Evolutionary conservation across 2,797 vertebrate species (phyloP).

Genomic region (Mastacembelus armatus): DNA sequence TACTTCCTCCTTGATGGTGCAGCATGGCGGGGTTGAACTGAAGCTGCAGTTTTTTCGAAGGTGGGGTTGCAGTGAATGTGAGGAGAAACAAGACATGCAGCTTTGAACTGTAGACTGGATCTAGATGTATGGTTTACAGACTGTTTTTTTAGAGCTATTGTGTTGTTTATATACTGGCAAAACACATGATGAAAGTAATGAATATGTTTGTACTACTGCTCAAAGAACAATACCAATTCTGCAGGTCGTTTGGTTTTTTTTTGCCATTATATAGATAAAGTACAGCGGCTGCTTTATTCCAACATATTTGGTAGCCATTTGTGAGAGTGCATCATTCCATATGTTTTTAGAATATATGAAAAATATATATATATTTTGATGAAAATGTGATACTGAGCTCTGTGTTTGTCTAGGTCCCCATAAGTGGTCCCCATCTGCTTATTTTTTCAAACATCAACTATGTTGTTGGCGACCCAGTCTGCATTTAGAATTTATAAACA

Average conservation of each 20-base stretch:
- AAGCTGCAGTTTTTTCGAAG: constrained; percentile 7
- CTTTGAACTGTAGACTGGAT: constrained; percentile 13
- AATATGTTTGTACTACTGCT: constrained; percentile 42
- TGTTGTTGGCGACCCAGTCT: too few relatives aligned
- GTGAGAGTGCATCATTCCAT: not conserved
- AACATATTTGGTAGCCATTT: not conserved
- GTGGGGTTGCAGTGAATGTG: constrained; percentile 15
- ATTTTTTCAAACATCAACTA: too few relatives aligned
- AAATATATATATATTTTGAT: constrained; percentile 1
- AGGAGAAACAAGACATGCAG: not conserved
- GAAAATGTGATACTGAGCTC: constrained; percentile 3
- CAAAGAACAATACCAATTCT: constrained; percentile 20
- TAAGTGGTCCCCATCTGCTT: too few relatives aligned
- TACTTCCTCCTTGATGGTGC: constrained; percentile 18
- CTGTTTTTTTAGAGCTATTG: constrained; percentile 43
- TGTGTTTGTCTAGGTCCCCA: too few relatives aligned
- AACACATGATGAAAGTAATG: constrained; percentile 29
- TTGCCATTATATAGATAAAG: constrained; percentile 4
- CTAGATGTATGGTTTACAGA: constrained; percentile 27
- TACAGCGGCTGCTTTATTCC: not conserved
- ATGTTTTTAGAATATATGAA: not conserved
- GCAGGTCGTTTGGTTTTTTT: constrained; percentile 23
- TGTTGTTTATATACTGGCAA: constrained; percentile 45
- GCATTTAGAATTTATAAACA: not conserved
- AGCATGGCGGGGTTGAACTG: constrained; percentile 20